These are phyloP conservation scores for Crypturellus undulatus DNA, from an alignment of 2,113 vertebrate species.

Conservation along the genomic window DNA sequence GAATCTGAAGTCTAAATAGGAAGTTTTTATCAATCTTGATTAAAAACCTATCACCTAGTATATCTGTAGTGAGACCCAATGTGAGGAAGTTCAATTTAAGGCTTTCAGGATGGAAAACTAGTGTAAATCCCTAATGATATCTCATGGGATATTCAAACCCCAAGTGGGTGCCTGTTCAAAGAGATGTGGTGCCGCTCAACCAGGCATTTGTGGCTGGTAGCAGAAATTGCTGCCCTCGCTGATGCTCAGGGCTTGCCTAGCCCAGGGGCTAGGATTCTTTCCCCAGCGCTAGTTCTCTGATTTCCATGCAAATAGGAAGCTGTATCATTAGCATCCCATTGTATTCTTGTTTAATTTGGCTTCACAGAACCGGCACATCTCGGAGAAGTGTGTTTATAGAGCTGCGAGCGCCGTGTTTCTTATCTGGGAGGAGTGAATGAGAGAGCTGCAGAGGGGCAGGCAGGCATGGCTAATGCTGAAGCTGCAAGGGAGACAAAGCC, in stretches of 20 bases:
- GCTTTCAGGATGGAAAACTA: neutral
- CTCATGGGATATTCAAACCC: neutral
- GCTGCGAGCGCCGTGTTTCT: neutral
- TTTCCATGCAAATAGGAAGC: neutral
- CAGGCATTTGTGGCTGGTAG: neutral
- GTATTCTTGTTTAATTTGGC: neutral
- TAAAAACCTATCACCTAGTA: neutral
- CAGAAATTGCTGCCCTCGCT: neutral
- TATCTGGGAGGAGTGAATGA: neutral
- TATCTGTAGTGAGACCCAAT: neutral
- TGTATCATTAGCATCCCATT: neutral
- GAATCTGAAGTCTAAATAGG: neutral
- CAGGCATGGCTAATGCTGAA: neutral
- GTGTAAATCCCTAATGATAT: neutral
- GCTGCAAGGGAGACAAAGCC: neutral
- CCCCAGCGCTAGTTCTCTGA: accelerated
- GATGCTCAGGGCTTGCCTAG: neutral
- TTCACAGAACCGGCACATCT: neutral
- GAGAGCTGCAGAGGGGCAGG: neutral
- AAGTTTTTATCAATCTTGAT: neutral
- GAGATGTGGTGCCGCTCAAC: neutral
- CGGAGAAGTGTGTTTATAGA: neutral
- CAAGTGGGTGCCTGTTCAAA: neutral
- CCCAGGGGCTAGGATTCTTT: neutral
- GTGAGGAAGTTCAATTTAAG: neutral